Conservation (phyloP, 2,797 vertebrate species). For the Caiman crocodilus region DNA sequence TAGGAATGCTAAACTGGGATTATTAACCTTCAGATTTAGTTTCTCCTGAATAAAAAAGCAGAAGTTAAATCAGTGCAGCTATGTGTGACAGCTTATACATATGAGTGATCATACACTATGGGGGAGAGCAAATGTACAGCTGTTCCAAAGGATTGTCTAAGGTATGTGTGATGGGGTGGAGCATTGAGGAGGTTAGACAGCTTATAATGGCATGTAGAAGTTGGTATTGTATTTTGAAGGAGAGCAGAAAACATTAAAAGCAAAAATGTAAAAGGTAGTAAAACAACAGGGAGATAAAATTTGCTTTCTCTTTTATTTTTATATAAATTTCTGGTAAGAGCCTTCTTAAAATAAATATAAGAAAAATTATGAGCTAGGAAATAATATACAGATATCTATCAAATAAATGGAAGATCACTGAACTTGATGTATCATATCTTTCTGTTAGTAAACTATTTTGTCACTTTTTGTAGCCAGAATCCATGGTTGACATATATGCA, state of each 20-base stretch:
- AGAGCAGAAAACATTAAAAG: background rate
- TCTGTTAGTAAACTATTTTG: background rate
- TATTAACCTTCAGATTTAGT: slow-evolving; percentile 5
- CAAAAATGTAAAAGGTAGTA: background rate
- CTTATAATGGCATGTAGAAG: rapidly evolving
- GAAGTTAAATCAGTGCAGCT: background rate
- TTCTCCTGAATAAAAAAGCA: background rate
- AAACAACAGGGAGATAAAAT: background rate
- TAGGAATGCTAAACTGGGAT: background rate
- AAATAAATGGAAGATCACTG: background rate
- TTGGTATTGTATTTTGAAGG: background rate
- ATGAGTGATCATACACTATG: background rate
- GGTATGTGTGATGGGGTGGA: background rate
- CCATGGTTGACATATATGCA: background rate
- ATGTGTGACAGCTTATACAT: background rate
- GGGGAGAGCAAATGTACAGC: background rate
- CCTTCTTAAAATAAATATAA: background rate
- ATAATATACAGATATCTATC: background rate
- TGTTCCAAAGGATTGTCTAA: background rate
- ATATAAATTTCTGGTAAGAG: background rate
- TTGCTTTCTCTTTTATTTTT: background rate
- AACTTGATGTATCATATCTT: background rate
- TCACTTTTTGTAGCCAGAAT: background rate
- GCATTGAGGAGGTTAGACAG: rapidly evolving
- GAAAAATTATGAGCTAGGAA: background rate